A percentile compares a stretch with the other conserved stretches of the same genome.
Conservation (phyloP, 2,888 invertebrate genomes). For the Folsomia candida region DNA sequence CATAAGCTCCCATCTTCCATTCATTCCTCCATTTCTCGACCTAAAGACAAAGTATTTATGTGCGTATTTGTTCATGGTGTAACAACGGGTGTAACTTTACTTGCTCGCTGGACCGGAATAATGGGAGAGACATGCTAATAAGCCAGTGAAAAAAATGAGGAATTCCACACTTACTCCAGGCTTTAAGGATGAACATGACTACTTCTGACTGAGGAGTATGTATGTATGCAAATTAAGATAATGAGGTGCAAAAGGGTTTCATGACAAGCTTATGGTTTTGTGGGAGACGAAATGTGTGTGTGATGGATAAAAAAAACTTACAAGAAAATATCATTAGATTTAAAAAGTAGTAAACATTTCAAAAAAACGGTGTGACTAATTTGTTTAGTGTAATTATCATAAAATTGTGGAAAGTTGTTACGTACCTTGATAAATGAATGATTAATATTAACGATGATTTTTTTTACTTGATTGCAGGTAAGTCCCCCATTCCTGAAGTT, state of each 20-base stretch:
- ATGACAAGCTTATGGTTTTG: background rate
- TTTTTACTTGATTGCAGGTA: background rate
- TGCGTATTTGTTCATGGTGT: too few species aligned
- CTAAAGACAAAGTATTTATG: too few species aligned
- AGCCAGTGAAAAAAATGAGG: background rate
- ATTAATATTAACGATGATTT: background rate
- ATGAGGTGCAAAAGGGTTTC: conserved; percentile 49
- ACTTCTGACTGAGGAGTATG: conserved; percentile 1
- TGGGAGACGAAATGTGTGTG: background rate
- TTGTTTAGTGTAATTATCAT: background rate
- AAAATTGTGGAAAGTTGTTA: background rate
- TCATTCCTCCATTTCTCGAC: too few species aligned
- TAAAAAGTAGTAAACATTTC: background rate
- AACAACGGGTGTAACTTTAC: conserved; percentile 14
- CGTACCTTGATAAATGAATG: background rate
- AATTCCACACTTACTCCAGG: conserved; percentile 2
- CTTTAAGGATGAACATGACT: background rate
- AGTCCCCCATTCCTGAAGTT: background rate
- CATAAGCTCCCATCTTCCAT: too few species aligned
- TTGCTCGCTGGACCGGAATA: conserved; percentile 42
- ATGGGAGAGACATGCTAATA: conserved; percentile 22
- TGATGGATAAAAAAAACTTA: background rate
- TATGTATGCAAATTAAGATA: conserved; percentile 49
- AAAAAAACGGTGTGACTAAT: background rate
- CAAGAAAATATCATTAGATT: background rate